These are phyloP conservation scores for Hyperoplus lanceolatus DNA, from an alignment of 2,797 vertebrate genomes.

Conservation along the genomic window DNA sequence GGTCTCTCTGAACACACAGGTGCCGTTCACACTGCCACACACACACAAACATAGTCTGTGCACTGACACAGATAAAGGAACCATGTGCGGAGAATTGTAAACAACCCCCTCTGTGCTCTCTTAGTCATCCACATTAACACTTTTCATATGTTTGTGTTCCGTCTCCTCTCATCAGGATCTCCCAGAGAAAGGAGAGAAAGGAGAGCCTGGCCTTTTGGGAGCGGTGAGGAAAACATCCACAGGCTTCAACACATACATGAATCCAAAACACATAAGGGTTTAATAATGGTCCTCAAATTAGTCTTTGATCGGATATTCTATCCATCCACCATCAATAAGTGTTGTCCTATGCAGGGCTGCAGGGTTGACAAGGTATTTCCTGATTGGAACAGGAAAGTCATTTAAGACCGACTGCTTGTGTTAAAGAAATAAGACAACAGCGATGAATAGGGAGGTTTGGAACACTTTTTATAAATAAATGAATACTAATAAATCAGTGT, in stretches of 20 bases:
- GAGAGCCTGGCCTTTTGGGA: constrained; percentile 85
- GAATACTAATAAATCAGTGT: too few species aligned
- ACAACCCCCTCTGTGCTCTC: not conserved
- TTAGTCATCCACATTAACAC: not conserved
- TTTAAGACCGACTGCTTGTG: not conserved
- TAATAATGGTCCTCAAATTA: not conserved
- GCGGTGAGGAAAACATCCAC: constrained; percentile 79
- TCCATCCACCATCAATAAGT: not conserved
- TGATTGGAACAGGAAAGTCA: not conserved
- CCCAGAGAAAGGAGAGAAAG: constrained; percentile 89
- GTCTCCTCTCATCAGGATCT: constrained; percentile 55
- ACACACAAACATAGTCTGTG: not conserved
- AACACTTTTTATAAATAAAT: not conserved
- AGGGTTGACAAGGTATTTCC: not conserved
- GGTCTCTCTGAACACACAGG: constrained; percentile 65
- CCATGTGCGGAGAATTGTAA: not conserved
- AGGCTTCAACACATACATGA: not conserved
- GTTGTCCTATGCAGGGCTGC: not conserved
- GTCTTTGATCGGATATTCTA: not conserved
- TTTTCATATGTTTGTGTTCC: not conserved
- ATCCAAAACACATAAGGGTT: not conserved
- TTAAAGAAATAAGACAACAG: not conserved
- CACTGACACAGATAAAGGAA: not conserved
- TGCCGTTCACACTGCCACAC: constrained; percentile 25
- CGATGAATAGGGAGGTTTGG: not conserved